phyloP scores from a whole-genome alignment of 2,797 vertebrate genomes.

The Sphenopsis melanotis region DNA sequence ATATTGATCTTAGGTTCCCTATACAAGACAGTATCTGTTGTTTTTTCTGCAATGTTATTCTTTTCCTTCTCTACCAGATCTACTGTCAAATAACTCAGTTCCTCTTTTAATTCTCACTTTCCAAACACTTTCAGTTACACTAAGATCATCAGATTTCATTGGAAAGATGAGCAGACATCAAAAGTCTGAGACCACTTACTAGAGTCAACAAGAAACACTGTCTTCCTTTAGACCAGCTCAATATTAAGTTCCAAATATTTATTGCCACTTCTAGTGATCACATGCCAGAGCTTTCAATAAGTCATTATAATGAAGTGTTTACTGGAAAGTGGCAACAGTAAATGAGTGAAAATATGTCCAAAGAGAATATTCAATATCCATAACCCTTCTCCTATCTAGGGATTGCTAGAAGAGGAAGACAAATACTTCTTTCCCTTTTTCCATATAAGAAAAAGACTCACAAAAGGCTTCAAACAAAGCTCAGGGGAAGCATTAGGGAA shows the following conservation, averaged over 20 bases:
- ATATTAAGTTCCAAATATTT: not conserved
- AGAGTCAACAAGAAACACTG: not conserved
- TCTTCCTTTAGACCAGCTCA: accelerated
- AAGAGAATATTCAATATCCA: not conserved
- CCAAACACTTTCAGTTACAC: not conserved
- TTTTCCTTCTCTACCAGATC: conserved; percentile 53
- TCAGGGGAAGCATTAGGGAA: not conserved
- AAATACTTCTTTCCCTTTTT: not conserved
- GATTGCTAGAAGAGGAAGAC: not conserved
- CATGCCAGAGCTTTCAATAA: not conserved
- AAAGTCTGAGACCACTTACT: not conserved
- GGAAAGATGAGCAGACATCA: not conserved
- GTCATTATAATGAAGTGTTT: not conserved
- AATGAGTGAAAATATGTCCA: not conserved
- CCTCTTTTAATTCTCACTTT: conserved; percentile 30
- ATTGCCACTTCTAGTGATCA: not conserved
- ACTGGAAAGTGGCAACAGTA: not conserved
- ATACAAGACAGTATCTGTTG: conserved; percentile 34
- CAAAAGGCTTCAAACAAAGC: conserved; percentile 6
- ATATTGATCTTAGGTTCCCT: conserved; percentile 42
- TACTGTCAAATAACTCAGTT: conserved; percentile 3
- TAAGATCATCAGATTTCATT: not conserved
- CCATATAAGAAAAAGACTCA: not conserved
- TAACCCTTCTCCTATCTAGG: not conserved
- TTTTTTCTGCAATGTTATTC: conserved; percentile 50